Evolutionary conservation across 2,797 vertebrate species (phyloP).

Genomic region (Lepus townsendii): DNA sequence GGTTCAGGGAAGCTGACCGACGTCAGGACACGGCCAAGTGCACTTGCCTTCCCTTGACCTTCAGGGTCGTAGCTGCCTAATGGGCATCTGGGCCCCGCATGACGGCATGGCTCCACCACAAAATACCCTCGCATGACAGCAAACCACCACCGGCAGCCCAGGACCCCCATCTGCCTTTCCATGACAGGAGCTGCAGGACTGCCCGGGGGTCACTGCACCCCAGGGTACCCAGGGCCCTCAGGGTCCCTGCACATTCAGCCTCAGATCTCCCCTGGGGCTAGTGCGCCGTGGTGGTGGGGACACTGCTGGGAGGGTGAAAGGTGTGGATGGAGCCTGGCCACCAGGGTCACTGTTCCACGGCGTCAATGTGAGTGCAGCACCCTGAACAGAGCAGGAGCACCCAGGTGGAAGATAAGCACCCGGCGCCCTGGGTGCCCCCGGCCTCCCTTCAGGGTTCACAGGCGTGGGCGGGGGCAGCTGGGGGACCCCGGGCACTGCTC

Average conservation of each 20-base stretch:
- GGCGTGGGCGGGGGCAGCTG: too few relatives aligned
- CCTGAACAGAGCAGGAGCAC: too few relatives aligned
- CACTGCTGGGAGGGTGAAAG: too few relatives aligned
- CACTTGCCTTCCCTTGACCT: neutral
- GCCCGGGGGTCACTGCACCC: too few relatives aligned
- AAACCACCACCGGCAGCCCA: too few relatives aligned
- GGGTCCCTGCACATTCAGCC: neutral
- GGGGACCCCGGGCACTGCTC: neutral
- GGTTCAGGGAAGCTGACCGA: neutral
- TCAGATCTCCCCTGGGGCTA: too few relatives aligned
- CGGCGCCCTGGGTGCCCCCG: accelerated
- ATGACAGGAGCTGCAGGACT: accelerated
- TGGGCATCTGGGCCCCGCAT: neutral
- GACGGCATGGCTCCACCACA: accelerated
- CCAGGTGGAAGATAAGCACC: accelerated
- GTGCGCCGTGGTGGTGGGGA: neutral
- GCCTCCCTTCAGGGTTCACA: neutral
- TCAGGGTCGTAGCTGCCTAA: neutral
- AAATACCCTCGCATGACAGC: too few relatives aligned
- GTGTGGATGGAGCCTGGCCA: too few relatives aligned
- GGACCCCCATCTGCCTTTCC: accelerated
- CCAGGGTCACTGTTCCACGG: neutral
- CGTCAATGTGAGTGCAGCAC: neutral
- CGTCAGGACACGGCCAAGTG: neutral
- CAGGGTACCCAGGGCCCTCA: neutral